Conservation (phyloP, 2,113 vertebrate species). For the human region DNA sequence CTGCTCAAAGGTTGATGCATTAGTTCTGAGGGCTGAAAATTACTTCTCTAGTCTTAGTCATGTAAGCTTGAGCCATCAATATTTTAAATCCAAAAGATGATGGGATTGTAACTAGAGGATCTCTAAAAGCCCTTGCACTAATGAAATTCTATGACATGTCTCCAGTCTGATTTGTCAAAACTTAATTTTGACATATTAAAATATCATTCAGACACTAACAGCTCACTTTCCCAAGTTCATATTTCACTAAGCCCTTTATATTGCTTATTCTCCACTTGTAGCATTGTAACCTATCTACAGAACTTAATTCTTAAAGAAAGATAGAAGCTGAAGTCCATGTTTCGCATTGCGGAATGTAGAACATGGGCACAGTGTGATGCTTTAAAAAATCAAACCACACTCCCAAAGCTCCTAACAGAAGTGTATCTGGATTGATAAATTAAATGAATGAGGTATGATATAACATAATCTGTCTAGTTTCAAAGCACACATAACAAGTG, state of each 20-base stretch:
- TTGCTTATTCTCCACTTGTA: background rate
- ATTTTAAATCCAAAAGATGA: background rate
- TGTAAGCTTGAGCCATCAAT: background rate
- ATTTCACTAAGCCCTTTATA: background rate
- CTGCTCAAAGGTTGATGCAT: background rate
- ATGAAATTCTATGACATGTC: background rate
- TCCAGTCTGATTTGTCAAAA: background rate
- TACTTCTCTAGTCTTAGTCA: background rate
- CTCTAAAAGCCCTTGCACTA: background rate
- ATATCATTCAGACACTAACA: background rate
- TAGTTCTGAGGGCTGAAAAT: background rate
- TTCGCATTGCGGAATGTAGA: background rate
- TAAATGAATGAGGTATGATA: background rate
- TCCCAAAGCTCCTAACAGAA: background rate
- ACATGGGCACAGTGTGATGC: background rate
- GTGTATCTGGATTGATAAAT: background rate
- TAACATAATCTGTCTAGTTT: background rate
- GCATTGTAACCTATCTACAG: background rate
- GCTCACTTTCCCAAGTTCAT: background rate
- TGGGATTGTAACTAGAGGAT: background rate
- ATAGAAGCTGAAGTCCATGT: background rate
- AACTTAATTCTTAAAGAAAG: constrained; percentile 34
- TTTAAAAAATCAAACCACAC: background rate
- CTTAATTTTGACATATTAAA: constrained; percentile 19
- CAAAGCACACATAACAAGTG: background rate